Base-by-base conservation (phyloP, 2,797 vertebrate genomes). In the Myoxocephalus aenaeus region DNA sequence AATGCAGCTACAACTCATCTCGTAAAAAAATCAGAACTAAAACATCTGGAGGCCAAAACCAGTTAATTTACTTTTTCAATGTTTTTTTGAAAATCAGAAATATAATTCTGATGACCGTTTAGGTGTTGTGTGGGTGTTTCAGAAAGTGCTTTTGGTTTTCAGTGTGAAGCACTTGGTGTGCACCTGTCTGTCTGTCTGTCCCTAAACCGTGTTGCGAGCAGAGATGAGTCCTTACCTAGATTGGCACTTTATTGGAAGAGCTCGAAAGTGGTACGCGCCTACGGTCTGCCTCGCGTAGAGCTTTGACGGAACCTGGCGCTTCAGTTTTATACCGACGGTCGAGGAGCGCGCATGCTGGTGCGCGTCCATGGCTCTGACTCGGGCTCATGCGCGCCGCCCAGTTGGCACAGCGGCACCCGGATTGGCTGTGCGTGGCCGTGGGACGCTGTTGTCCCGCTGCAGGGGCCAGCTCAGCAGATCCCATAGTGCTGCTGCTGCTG, bases 241-340 rank as follows among this genome's bases (percentile, higher is more conserved):
- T 80, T 81, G 92, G 83, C 70, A 94, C 92, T 93, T 86, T 89
- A 89, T 74, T 87, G 61, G 90, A 87, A 79, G 89, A 93, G 80
- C 79, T 94, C 44, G 83, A 84, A 86, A 85, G 82, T 91, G 86
- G 59, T 88, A 89, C 86, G 81, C 91, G 88, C 91, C 89, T 93
- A 89, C 90, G 83, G 91, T 91, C 84, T 87, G 90, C 91, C 89
- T 94, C 92, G 91, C 93, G 93, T 94, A 85, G 92, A 95, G 84
- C 92, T 94, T 93, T 89, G 80, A 81, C 87, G 91, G 92, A 88
- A 92, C 80, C 95, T 96, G 95, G 95, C 95, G 92, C 94, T 87
- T 80, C 84, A 89, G 92, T 96, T 96, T 95, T 96, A 96, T 96
- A 96, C 82, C 75, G 86, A 66, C 50, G 32, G 9, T 6, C 53